Conservation (phyloP, 2,113 vertebrate species). For the Cercocebus atys region DNA sequence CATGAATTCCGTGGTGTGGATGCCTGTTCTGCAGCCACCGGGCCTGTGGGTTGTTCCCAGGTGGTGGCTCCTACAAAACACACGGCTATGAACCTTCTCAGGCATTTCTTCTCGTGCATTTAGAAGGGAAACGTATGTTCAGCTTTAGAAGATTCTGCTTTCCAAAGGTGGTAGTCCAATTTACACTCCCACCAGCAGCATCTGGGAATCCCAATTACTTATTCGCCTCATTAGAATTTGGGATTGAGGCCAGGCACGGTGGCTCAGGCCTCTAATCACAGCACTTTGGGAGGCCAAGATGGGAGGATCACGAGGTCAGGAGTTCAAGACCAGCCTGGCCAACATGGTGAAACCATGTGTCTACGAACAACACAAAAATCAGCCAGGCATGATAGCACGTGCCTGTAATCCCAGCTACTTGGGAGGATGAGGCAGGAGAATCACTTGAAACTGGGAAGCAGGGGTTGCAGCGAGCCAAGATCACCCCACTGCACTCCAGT, state of each 20-base stretch:
- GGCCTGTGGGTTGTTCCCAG: neutral
- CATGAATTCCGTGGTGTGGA: fast-evolving
- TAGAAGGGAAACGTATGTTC: neutral
- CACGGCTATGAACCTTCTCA: neutral
- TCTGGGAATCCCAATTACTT: neutral
- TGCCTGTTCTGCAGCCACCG: neutral
- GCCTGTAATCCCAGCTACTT: neutral
- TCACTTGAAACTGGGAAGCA: neutral
- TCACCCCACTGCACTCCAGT: neutral
- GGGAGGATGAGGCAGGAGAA: neutral
- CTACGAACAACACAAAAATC: neutral
- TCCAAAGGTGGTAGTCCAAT: neutral
- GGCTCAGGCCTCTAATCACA: neutral
- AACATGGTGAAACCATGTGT: neutral
- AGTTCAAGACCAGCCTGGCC: neutral
- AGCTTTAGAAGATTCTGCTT: neutral
- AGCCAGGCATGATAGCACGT: neutral
- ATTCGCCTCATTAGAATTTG: neutral
- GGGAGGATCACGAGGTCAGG: neutral
- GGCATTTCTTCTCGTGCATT: neutral
- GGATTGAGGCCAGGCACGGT: neutral
- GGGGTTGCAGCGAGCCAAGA: neutral
- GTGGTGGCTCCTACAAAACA: neutral
- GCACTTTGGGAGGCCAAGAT: neutral
- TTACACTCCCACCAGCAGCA: neutral